Evolutionary conservation across 2,113 vertebrate species (phyloP).

Genomic region (Vireo altiloquus): DNA sequence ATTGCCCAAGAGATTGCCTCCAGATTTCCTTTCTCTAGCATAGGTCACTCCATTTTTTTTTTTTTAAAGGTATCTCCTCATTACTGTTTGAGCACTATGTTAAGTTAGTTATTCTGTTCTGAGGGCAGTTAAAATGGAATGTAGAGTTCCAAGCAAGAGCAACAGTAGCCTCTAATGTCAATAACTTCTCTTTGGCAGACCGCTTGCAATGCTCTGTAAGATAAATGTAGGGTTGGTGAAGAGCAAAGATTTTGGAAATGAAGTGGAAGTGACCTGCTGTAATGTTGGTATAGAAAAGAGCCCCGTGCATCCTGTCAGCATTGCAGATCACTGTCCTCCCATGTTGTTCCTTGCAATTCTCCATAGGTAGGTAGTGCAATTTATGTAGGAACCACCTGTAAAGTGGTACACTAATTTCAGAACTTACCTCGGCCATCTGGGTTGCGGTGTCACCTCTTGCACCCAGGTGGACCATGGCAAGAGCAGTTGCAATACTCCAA

Average conservation of each 20-base stretch:
- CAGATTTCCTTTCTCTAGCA: background rate
- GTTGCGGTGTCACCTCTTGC: conserved; percentile 78
- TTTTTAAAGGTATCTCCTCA: background rate
- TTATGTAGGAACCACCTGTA: background rate
- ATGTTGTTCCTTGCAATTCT: background rate
- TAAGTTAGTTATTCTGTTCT: background rate
- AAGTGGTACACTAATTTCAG: background rate
- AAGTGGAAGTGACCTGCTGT: background rate
- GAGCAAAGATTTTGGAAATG: background rate
- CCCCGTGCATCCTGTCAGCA: background rate
- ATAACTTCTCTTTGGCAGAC: background rate
- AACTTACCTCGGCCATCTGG: conserved; percentile 83
- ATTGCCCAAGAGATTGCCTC: background rate
- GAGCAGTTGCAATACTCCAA: conserved; percentile 82
- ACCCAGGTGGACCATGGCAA: conserved; percentile 85
- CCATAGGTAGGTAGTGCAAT: background rate
- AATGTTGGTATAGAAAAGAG: background rate
- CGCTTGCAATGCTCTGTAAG: background rate
- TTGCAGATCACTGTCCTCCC: background rate
- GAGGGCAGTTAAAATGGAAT: background rate
- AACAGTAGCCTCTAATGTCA: background rate
- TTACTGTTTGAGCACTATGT: background rate
- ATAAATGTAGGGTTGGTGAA: background rate
- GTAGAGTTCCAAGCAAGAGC: background rate
- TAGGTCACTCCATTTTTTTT: background rate